Evolutionary conservation across 2,888 invertebrate genomes (phyloP).

Genomic region (Cyrtodaria siliqua): DNA sequence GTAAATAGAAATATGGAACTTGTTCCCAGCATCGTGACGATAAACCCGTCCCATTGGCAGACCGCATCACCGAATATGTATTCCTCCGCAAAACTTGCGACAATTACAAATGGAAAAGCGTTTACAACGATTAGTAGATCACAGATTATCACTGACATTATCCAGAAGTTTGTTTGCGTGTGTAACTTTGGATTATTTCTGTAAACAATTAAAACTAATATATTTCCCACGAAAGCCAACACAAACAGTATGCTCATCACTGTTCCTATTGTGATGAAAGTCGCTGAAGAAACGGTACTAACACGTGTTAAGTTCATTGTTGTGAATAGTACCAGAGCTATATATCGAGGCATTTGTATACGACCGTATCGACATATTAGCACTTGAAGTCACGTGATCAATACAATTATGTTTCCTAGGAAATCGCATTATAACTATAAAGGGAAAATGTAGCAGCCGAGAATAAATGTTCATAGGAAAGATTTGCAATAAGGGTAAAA

Average conservation of each 20-base stretch:
- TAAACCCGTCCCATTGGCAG: slow-evolving; percentile 54
- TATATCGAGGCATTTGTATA: too few species aligned
- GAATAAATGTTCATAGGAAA: too few species aligned
- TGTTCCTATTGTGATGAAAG: slow-evolving; percentile 21
- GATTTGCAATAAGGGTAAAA: too few species aligned
- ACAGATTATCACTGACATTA: slow-evolving; percentile 38
- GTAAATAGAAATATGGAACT: slow-evolving; percentile 41
- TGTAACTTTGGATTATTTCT: slow-evolving; percentile 19
- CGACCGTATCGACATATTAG: too few species aligned
- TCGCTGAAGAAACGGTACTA: too few species aligned
- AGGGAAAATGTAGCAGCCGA: too few species aligned
- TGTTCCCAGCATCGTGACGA: slow-evolving; percentile 41
- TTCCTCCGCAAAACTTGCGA: slow-evolving; percentile 40
- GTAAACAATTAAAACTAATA: slow-evolving; percentile 29
- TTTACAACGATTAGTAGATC: slow-evolving; percentile 51
- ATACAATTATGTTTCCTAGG: too few species aligned
- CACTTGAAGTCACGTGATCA: too few species aligned
- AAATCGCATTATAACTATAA: too few species aligned
- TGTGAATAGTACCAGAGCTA: too few species aligned
- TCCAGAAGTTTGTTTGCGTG: slow-evolving; percentile 42
- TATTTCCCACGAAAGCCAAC: slow-evolving; percentile 28
- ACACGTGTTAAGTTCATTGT: too few species aligned
- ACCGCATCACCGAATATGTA: slow-evolving; percentile 33
- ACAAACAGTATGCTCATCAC: slow-evolving; percentile 32
- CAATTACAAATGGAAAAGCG: slow-evolving; percentile 44